Base-by-base conservation (phyloP, 2,888 invertebrate genomes). In the Leucophora obtusa region DNA sequence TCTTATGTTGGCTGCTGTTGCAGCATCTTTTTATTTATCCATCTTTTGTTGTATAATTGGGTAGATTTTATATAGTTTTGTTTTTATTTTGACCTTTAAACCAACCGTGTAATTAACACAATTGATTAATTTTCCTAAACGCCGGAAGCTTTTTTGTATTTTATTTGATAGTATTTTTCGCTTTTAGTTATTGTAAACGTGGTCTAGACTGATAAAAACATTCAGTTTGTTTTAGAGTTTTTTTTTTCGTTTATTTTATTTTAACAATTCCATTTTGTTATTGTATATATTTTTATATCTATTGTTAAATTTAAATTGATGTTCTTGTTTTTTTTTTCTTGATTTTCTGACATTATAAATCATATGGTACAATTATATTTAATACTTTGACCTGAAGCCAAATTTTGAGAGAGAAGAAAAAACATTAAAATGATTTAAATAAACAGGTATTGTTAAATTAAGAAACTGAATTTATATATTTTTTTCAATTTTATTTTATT, bases 51-150 rank as follows among this genome's bases (percentile, higher is more conserved):
- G 0, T 47, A 15, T 9, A 24, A 53, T 17, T 15, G 24, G 58
- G 6, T 54, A 21, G 28, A 17, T 56, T 63, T 50, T 21, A 4
- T 62, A 8, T 4, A 28, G 4, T 6, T 17, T 50, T 28, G 17
- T 1, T 66, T 70, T 50, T 5, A 50, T 76, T 73, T 69, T 66
- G 28, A 76, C 76, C 79, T 77, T 76, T 79, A 70, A 66, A 38
- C 38, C 70, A 59, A 59, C 60, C 71, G 59, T 69, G 43, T 71
- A 81, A 82, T 82, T 79, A 81, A 70, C 17, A 24, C 72, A 76
- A 83, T 81, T 79, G 70, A 81, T 79, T 81, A 73, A 76, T 79
- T 73, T 79, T 73, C 59, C 63, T 51, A 68, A 81, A 79, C 66
- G 70, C 81, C 82, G 76, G 82, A 76, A 81, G 70, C 82, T 69